Percentiles rank a stretch among this genome's conserved stretches.
Conservation (phyloP, 2,888 invertebrate genomes). For the Myathropa florea region DNA sequence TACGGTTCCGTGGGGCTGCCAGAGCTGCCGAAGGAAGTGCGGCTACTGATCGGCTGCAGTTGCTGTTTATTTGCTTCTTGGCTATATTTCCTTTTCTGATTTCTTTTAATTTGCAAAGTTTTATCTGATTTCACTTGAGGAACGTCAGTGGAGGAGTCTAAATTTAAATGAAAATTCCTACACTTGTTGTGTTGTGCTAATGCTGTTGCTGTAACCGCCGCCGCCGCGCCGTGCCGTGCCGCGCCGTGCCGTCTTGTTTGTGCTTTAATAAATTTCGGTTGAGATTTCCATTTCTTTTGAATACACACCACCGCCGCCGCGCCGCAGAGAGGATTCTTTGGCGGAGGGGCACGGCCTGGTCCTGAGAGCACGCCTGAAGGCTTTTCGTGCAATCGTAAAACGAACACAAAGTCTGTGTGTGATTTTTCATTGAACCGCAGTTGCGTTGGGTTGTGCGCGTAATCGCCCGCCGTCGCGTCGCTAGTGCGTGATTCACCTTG, state of each 20-base stretch:
- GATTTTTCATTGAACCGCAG: conserved; percentile 67
- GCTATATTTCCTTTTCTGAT: conserved; percentile 32
- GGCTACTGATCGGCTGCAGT: conserved; percentile 30
- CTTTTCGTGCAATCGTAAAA: conserved; percentile 54
- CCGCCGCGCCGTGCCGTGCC: background rate
- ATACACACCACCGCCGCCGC: conserved; percentile 30
- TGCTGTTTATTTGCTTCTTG: background rate
- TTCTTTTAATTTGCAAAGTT: conserved; percentile 74
- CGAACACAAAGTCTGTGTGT: conserved; percentile 37
- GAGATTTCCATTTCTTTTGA: conserved; percentile 63
- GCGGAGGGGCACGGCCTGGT: conserved; percentile 30
- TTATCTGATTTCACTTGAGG: conserved; percentile 75
- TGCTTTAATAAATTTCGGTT: conserved; percentile 63
- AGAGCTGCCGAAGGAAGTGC: conserved; percentile 31
- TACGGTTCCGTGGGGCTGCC: conserved; percentile 42
- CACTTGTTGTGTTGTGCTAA: conserved; percentile 14
- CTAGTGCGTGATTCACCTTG: conserved; percentile 68
- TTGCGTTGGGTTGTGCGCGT: conserved; percentile 62
- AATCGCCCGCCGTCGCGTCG: conserved; percentile 20
- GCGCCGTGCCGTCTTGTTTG: conserved; percentile 32
- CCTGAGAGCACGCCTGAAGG: conserved; percentile 37
- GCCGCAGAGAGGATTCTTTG: conserved; percentile 37
- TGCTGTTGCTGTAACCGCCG: background rate
- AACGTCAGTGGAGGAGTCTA: conserved; percentile 68
- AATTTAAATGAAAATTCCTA: conserved; percentile 66